Evolutionary conservation across 2,113 vertebrate species (phyloP).

Genomic region (Pituophis catenifer): DNA sequence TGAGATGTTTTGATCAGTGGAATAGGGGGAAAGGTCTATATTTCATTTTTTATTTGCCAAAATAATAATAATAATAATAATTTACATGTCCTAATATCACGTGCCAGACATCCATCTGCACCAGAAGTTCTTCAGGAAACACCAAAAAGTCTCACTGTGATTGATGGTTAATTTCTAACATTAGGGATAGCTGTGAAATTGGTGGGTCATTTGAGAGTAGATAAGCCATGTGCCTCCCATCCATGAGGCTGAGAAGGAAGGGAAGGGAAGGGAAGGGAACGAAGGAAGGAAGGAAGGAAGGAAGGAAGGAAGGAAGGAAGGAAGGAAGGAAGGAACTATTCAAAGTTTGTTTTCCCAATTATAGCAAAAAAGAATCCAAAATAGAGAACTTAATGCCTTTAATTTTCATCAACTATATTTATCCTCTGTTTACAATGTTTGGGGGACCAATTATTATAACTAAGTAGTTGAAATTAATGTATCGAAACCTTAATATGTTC

Average conservation of each 20-base stretch:
- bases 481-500: not conserved
- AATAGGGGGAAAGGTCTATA: not conserved
- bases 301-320: not conserved
- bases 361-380: not conserved
- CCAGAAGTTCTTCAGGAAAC: not conserved
- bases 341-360: not conserved
- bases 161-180: not conserved
- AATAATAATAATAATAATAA: not conserved
- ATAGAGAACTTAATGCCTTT: not conserved
- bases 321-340: not conserved
- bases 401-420: not conserved
- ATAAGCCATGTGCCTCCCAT: not conserved
- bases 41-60: not conserved
- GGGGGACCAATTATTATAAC: not conserved
- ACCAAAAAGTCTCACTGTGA: not conserved
- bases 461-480: not conserved
- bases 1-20: not conserved
- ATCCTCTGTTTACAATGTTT: not conserved
- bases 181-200: no score
- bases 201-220: not conserved
- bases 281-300: no score
- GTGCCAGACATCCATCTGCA: not conserved
- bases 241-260: no score
- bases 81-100: not conserved
- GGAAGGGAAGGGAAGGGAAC: no score